These are phyloP conservation scores for Horisme vitalbata DNA, from an alignment of 2,888 invertebrate species.

Conservation along the genomic window DNA sequence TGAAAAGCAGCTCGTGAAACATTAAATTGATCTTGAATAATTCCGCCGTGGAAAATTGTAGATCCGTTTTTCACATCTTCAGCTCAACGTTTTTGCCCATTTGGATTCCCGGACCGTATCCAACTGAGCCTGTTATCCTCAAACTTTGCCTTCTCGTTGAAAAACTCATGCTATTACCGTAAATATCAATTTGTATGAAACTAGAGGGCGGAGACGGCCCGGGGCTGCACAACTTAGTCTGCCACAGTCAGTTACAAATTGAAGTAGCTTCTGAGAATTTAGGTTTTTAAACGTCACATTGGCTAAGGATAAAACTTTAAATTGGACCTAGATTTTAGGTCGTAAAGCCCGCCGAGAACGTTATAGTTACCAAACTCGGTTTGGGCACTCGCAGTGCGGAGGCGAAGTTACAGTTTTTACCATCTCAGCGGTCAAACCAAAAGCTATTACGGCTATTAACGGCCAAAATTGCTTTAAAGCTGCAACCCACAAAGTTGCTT, in stretches of 20 bases:
- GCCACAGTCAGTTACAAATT: constrained; percentile 70
- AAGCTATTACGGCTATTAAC: constrained; percentile 25
- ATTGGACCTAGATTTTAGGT: constrained; percentile 48
- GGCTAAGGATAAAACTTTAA: constrained; percentile 53
- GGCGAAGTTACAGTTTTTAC: constrained; percentile 28
- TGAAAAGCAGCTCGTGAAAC: constrained; percentile 55
- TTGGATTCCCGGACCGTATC: constrained; percentile 67
- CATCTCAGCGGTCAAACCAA: constrained; percentile 28
- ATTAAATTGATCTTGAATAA: constrained; percentile 69
- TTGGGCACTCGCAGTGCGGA: constrained; percentile 17
- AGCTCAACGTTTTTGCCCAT: constrained; percentile 67
- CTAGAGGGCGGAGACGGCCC: constrained; percentile 69
- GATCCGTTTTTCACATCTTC: constrained; percentile 70
- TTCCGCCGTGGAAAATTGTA: constrained; percentile 60
- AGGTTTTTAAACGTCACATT: constrained; percentile 60
- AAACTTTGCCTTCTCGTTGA: constrained; percentile 72
- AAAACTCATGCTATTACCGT: constrained; percentile 80
- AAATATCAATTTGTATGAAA: constrained; percentile 83
- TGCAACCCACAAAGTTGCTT: constrained; percentile 6
- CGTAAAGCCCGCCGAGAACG: constrained; percentile 38
- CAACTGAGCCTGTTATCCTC: constrained; percentile 74
- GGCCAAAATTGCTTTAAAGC: constrained; percentile 15
- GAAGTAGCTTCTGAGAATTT: constrained; percentile 65
- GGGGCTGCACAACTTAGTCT: constrained; percentile 57
- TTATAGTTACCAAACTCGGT: constrained; percentile 24